Evolutionary conservation across 2,888 invertebrate genomes (phyloP).

Genomic region (Trypoxylon attenuatum): DNA sequence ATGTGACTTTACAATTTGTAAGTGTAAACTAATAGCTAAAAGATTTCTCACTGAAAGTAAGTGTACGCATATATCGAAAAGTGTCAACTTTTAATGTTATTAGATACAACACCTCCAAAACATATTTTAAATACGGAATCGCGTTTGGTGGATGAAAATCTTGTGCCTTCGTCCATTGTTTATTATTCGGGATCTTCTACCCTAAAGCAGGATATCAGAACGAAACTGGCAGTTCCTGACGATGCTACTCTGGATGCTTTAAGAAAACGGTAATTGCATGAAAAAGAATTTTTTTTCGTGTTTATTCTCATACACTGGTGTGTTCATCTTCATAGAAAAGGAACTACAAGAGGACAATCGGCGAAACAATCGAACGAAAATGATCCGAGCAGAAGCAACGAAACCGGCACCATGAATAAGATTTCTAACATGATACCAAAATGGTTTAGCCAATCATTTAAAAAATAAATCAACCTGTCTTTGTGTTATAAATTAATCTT

Average conservation of each 20-base stretch:
- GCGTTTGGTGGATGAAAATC: constrained; percentile 83
- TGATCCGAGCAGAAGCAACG: background rate
- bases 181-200: constrained; percentile 78
- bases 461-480: constrained; percentile 43
- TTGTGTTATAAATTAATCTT: background rate
- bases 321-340: no score
- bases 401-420: constrained; percentile 18
- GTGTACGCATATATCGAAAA: no score
- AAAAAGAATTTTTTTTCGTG: no score
- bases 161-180: constrained; percentile 86
- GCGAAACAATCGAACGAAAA: background rate
- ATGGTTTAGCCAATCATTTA: constrained; percentile 59
- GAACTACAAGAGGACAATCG: no score
- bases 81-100: constrained; percentile 49
- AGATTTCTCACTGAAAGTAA: no score
- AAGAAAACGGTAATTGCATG: no score
- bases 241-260: constrained; percentile 82
- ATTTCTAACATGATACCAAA: constrained; percentile 52
- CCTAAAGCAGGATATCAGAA: constrained; percentile 79
- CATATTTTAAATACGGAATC: constrained; percentile 79
- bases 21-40: constrained; percentile 67
- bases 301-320: no score
- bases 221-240: constrained; percentile 80
- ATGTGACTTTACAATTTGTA: constrained; percentile 86
- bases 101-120: constrained; percentile 91